These are phyloP conservation scores for Pandemis heparana DNA, from an alignment of 2,888 invertebrate genomes.

Conservation along the genomic window DNA sequence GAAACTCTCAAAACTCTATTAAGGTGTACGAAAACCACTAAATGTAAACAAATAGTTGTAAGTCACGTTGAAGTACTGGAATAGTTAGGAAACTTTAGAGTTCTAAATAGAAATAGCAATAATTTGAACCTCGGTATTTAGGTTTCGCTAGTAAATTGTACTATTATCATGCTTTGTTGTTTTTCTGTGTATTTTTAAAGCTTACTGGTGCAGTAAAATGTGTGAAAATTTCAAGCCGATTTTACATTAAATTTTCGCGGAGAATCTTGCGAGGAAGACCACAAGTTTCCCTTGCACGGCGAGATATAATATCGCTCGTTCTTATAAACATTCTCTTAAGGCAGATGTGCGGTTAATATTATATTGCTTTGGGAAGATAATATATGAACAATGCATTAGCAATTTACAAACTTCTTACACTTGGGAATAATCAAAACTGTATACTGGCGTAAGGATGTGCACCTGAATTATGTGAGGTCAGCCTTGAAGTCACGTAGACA, in stretches of 20 bases:
- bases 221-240: no score
- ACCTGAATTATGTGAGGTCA: neutral
- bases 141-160: neutral
- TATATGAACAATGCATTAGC: neutral
- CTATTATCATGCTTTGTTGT: neutral
- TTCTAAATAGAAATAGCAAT: neutral
- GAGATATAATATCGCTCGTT: neutral
- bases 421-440: conserved; percentile 8
- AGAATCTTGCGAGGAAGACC: neutral
- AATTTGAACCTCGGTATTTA: neutral
- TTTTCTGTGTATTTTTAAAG: neutral
- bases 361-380: neutral
- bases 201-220: no score
- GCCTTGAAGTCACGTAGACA: neutral
- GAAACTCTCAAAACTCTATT: conserved; percentile 7
- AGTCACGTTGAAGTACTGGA: neutral
- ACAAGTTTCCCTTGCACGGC: neutral
- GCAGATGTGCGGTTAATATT: neutral
- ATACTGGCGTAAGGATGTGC: neutral
- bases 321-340: neutral
- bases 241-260: no score
- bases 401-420: neutral
- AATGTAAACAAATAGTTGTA: neutral
- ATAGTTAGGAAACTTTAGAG: conserved; percentile 3
- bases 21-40: neutral